Conservation (phyloP, 1,140 invertebrate species). For the Phortica variegata region DNA sequence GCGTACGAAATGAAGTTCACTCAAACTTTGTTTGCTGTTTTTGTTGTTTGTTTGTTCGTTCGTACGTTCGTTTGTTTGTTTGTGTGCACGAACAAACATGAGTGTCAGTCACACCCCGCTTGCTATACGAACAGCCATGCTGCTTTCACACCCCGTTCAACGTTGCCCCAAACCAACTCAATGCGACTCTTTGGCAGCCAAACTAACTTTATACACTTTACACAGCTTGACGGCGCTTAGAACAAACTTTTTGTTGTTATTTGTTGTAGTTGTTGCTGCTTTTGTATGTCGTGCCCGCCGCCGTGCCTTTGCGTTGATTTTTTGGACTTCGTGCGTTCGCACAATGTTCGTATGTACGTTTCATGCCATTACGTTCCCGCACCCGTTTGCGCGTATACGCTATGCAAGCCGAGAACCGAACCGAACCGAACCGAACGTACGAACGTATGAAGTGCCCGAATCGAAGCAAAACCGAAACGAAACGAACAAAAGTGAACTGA, state of each 20-base stretch:
- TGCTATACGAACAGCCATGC: conserved; percentile 7
- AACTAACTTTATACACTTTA: no score
- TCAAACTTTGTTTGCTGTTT: no score
- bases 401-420: no score
- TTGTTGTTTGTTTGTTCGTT: no score
- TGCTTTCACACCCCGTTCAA: conserved; percentile 19
- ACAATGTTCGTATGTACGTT: conserved; percentile 6
- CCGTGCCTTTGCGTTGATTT: conserved; percentile 20
- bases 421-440: conserved; percentile 31
- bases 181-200: no score
- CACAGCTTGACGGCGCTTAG: no score
- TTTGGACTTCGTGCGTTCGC: conserved; percentile 26
- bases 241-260: neutral
- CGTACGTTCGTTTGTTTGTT: no score
- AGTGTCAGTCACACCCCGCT: no score
- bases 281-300: conserved; percentile 5
- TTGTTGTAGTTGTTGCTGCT: conserved; percentile 14
- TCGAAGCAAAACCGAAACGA: neutral
- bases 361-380: conserved; percentile 27
- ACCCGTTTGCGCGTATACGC: conserved; percentile 20
- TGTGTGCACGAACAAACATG: conserved; percentile 38
- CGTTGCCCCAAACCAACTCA: conserved; percentile 12
- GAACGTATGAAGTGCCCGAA: neutral
- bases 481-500: no score
- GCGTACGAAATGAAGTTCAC: no score